Base-by-base conservation (phyloP, 2,888 invertebrate species). In the Quadriops clusia region DNA sequence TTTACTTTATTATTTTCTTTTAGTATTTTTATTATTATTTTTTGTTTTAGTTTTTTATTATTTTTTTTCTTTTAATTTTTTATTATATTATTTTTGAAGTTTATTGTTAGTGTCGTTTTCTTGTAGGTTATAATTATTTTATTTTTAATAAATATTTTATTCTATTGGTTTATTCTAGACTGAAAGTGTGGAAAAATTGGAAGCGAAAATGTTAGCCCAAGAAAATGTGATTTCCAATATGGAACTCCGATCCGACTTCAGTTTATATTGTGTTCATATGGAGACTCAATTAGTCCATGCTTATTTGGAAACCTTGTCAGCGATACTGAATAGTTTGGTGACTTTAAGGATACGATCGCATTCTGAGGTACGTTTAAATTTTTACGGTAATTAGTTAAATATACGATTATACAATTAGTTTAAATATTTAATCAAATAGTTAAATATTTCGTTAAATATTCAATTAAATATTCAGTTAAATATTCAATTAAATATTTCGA, bases 281-380 rank as follows among this genome's bases (percentile, higher is more conserved):
- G 74, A 74, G 47, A 73, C 73, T 0, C 70, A 72, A 41, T 53
- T 74, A 20, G 72, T 72, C 3, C 70, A 70, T 41, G 64, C 69
- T 3, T 70, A 74, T 53, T 58, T 74, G 32, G 70, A 70, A 47
- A 68, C 71, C 22, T 56, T 74, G 13, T 69, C 71, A 1, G 62
- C 68, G 2, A 70, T 73, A 36, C 50, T 74, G 23, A 65, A 67
- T 39, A 67, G 67, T 39, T 61, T 73, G 36, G 66, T 71, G 3
- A 63, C 61, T 30, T 64, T 70, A 14, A 66, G 67, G 47, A 64
- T 67, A 16, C 58, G 60, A 17, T 63, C 68, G 5, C 69, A 72
- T 49, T 60, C 64, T 4, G 71, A 72, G 61, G 71, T 70, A 57
- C 51, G 27, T 26, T 10, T 31, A 27, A 9, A 27, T 33, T 33